A percentile compares a stretch with the other conserved stretches of the same genome.
These are phyloP conservation scores for Ceriagrion tenellum DNA, from an alignment of 2,888 invertebrate species.

Conservation along the genomic window DNA sequence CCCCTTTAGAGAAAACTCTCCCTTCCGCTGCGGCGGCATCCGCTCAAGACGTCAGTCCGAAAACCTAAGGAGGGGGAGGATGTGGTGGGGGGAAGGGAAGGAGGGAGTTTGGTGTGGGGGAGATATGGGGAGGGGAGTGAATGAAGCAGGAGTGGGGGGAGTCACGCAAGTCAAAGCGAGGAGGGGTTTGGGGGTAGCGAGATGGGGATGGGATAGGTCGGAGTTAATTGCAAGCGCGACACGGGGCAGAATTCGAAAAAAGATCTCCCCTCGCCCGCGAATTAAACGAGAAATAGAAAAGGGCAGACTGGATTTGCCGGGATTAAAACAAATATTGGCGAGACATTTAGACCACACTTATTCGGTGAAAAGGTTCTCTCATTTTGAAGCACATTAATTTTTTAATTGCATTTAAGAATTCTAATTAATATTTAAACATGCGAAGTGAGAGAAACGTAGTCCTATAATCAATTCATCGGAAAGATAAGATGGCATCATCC, in stretches of 20 bases:
- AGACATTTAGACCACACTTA: not conserved
- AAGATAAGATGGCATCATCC: no score
- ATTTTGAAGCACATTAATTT: not conserved
- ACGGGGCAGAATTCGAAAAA: not conserved
- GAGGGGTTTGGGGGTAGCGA: not conserved
- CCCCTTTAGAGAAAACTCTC: conserved; percentile 2
- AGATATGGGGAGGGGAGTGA: not conserved
- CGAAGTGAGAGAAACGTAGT: no score
- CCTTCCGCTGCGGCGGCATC: not conserved
- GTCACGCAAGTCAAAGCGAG: not conserved
- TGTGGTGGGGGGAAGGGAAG: not conserved
- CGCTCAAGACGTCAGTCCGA: conserved; percentile 38
- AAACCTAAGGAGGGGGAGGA: not conserved
- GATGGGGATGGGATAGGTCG: not conserved
- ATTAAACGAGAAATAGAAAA: not conserved
- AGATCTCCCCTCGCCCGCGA: not conserved
- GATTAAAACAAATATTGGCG: not conserved
- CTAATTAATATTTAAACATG: no score
- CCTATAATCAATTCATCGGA: no score
- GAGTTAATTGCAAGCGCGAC: not conserved
- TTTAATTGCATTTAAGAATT: not conserved
- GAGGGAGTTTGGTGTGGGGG: not conserved
- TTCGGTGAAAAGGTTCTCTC: not conserved
- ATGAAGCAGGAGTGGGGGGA: not conserved
- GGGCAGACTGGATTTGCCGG: not conserved